Base-by-base conservation (phyloP, 2,888 invertebrate species). In the Leptodirus hochenwartii region DNA sequence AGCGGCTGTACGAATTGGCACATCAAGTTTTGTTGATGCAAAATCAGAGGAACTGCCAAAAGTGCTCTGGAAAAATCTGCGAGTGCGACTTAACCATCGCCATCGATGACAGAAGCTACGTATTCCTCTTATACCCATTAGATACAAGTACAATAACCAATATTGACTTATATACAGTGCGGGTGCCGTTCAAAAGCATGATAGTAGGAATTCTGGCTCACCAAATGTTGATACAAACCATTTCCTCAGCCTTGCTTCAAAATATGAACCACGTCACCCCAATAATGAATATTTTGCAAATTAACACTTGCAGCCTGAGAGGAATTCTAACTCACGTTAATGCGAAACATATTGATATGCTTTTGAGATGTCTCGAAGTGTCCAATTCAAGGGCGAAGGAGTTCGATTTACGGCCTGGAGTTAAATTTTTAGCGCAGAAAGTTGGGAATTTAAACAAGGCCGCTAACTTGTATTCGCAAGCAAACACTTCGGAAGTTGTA, bases 371-470 rank as follows among this genome's bases (percentile, higher is more conserved):
- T 43, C 61, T 91, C 36, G 78, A 85, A 41, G 64, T 79, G 34
- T 87, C 90, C 2, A 80, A 84, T 47, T 66, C 66, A 30, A 69
- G 82, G 33, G 79, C 90, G 0, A 64, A 76, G 49, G 81, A 82
- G 45, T 91, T 93, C 49, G 91, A 93, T 53, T 66, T 73, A 5
- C 66, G 91, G 17, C 91, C 91, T 0, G 91, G 91, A 0, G 59
- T 93, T 12, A 93, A 93, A 53, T 91, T 93, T 51, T 66, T 93
- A 3, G 73, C 90, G 37, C 91, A 93, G 54, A 91, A 91, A 60
- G 87, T 88, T 0, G 82, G 81, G 1, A 80, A 79, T 47, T 65
- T 85, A 37, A 79, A 78, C 34, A 69, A 78, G 42, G 82, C 85
- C 4, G 85, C 88, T 2, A 88, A 87, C 54, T 60, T 88, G n/a